These are phyloP conservation scores for Allophyes oxyacanthae DNA, from an alignment of 2,888 invertebrate genomes.

Conservation along the genomic window DNA sequence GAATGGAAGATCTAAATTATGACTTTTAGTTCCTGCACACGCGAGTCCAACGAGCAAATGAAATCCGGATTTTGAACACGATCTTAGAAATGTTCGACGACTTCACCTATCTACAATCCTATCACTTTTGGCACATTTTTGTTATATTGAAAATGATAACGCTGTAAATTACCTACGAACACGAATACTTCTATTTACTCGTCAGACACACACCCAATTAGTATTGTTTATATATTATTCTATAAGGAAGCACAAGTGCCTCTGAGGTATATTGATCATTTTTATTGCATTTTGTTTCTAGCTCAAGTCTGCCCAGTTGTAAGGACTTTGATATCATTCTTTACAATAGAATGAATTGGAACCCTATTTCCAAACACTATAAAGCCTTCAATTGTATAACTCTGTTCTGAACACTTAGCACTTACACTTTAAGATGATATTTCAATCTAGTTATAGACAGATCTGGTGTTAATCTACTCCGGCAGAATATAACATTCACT, in stretches of 20 bases:
- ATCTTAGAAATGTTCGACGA: constrained; percentile 33
- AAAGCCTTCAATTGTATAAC: constrained; percentile 66
- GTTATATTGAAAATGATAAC: constrained; percentile 64
- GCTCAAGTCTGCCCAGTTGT: constrained; percentile 61
- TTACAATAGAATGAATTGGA: constrained; percentile 66
- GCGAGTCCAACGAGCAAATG: constrained; percentile 61
- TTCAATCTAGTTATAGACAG: constrained; percentile 79
- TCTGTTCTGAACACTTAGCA: constrained; percentile 72
- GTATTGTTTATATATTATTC: constrained; percentile 70
- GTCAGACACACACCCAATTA: constrained; percentile 71
- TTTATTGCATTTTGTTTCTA: constrained; percentile 73
- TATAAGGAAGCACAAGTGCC: constrained; percentile 78
- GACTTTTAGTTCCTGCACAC: constrained; percentile 43
- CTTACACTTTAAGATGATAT: constrained; percentile 73
- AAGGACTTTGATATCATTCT: constrained; percentile 65
- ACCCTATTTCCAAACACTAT: constrained; percentile 59
- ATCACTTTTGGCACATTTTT: constrained; percentile 81
- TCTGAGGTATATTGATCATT: constrained; percentile 83
- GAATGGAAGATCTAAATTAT: constrained; percentile 37
- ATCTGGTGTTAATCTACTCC: constrained; percentile 83
- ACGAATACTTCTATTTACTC: constrained; percentile 61
- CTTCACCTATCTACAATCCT: constrained; percentile 47
- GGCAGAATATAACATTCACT: constrained; percentile 70
- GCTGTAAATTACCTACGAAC: constrained; percentile 61
- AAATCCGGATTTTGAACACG: constrained; percentile 41